These are phyloP conservation scores for Aromia moschata DNA, from an alignment of 2,888 invertebrate genomes.

Conservation along the genomic window DNA sequence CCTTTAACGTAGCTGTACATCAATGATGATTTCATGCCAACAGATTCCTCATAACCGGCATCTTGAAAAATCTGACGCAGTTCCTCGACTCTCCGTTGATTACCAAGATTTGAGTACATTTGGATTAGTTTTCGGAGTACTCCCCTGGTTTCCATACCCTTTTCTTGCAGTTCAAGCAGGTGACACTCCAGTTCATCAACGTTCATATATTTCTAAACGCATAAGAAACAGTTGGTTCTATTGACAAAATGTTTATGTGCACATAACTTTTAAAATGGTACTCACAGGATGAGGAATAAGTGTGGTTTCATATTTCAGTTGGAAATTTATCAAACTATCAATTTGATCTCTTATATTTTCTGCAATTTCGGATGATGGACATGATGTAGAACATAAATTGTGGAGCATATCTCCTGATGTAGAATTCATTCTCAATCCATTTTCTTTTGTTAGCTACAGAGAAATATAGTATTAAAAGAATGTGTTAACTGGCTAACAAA, in stretches of 20 bases:
- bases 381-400: slow-evolving; percentile 10
- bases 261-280: too few species aligned
- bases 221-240: too few species aligned
- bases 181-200: slow-evolving; percentile 71
- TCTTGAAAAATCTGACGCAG: slow-evolving; percentile 38
- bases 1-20: slow-evolving; percentile 70
- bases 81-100: slow-evolving; percentile 67
- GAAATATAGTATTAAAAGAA: too few species aligned
- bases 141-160: slow-evolving; percentile 74
- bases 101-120: slow-evolving; percentile 67
- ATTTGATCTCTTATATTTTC: slow-evolving; percentile 12
- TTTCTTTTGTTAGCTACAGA: slow-evolving; percentile 41
- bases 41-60: slow-evolving; percentile 42
- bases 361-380: neutral
- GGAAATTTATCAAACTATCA: slow-evolving; percentile 38
- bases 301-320: slow-evolving; percentile 34
- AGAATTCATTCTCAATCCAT: slow-evolving; percentile 44
- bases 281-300: slow-evolving; percentile 66
- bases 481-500: too few species aligned
- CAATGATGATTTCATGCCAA: slow-evolving; percentile 72
- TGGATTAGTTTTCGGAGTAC: slow-evolving; percentile 71
- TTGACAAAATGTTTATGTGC: too few species aligned
- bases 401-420: slow-evolving; percentile 41
- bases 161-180: slow-evolving; percentile 71
- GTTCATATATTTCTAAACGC: slow-evolving; percentile 69